These are phyloP conservation scores for Plectropomus leopardus DNA, from an alignment of 2,113 vertebrate genomes.

Conservation along the genomic window DNA sequence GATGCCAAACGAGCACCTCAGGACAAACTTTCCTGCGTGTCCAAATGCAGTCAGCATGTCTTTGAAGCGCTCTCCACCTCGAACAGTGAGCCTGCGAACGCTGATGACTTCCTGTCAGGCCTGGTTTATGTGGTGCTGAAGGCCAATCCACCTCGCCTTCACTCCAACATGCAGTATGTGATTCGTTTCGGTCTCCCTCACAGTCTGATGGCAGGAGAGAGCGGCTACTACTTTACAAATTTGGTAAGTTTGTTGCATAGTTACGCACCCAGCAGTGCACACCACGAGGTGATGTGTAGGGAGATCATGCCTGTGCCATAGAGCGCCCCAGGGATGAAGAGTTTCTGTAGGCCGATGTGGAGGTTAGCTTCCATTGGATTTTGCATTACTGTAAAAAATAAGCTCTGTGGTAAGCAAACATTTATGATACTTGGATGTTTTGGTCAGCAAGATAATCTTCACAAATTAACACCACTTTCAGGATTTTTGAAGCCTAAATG, in stretches of 20 bases:
- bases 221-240: slow-evolving; percentile 88
- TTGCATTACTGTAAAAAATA: too few relatives aligned
- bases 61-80: slow-evolving; percentile 83
- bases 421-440: too few relatives aligned
- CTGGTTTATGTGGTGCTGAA: slow-evolving; percentile 86
- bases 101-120: slow-evolving; percentile 86
- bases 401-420: too few relatives aligned
- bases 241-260: slow-evolving; percentile 73
- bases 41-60: slow-evolving; percentile 84
- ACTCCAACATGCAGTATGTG: slow-evolving; percentile 88
- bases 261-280: background rate
- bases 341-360: too few relatives aligned
- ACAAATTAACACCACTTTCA: too few relatives aligned
- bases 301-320: background rate
- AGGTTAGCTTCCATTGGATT: too few relatives aligned
- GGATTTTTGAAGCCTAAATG: too few relatives aligned
- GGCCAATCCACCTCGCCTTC: slow-evolving; percentile 86
- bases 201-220: slow-evolving; percentile 87
- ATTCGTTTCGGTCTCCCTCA: slow-evolving; percentile 87
- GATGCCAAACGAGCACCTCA: slow-evolving; percentile 88
- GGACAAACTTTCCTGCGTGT: slow-evolving; percentile 86
- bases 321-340: too few relatives aligned
- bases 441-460: too few relatives aligned
- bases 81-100: slow-evolving; percentile 83
- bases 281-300: background rate